Percentiles rank a stretch among this genome's conserved stretches.
Evolutionary conservation across 2,113 vertebrate species (phyloP).

Genomic region (Marmota flaviventris): DNA sequence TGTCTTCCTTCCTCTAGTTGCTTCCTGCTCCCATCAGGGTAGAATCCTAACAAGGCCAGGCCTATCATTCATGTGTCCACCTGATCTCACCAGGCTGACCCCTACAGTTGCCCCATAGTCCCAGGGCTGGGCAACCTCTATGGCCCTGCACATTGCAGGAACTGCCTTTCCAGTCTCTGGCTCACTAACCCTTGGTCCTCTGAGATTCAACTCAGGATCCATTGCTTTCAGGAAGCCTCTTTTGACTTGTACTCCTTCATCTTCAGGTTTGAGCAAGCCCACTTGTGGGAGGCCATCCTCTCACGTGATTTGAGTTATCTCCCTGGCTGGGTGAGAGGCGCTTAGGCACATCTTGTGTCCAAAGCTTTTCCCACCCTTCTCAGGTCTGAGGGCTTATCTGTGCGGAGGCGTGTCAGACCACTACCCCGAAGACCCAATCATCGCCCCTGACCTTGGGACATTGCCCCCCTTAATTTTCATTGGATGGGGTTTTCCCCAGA

Average conservation of each 20-base stretch:
- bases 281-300: no score
- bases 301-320: no score
- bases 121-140: rapidly evolving
- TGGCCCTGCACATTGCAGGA: background rate
- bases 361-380: no score
- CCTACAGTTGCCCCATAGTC: background rate
- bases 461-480: no score
- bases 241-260: background rate
- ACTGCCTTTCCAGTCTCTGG: background rate
- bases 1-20: background rate
- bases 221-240: background rate
- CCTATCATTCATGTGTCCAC: background rate
- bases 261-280: background rate
- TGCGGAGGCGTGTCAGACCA: no score
- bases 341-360: no score
- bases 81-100: background rate
- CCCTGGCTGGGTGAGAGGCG: no score
- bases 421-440: no score
- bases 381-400: no score
- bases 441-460: no score
- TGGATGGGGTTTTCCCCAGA: no score
- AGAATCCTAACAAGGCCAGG: background rate
- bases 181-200: background rate
- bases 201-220: background rate
- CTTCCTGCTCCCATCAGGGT: background rate